Conservation (phyloP, 2,797 vertebrate genomes). For the Anguilla marmorata region DNA sequence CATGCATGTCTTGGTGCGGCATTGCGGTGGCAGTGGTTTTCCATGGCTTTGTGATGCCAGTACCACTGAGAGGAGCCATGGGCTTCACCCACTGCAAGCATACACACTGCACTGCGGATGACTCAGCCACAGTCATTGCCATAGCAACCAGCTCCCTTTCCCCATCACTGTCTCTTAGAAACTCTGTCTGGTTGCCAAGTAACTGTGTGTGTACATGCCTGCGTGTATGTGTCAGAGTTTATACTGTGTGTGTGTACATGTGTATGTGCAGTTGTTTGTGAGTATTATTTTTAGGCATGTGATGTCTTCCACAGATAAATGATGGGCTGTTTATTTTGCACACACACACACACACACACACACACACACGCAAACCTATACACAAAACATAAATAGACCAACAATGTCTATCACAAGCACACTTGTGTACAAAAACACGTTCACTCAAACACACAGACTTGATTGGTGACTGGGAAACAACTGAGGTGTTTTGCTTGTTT, state of each 20-base stretch:
- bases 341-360: not conserved
- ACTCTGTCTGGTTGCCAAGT: slow-evolving; percentile 79
- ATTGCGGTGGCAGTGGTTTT: not conserved
- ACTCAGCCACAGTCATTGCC: slow-evolving; percentile 82
- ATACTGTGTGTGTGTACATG: not conserved
- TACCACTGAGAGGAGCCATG: slow-evolving; percentile 38
- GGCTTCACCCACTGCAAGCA: slow-evolving; percentile 42
- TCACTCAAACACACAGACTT: too few species aligned
- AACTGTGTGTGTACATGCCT: slow-evolving; percentile 58
- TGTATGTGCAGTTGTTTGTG: not conserved
- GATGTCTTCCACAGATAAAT: not conserved
- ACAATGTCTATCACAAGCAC: too few species aligned
- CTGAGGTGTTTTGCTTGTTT: too few species aligned
- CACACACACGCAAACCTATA: not conserved
- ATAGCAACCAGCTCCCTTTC: slow-evolving; percentile 80
- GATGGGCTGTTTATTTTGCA: not conserved
- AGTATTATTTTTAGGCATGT: not conserved
- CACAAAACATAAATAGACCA: not conserved
- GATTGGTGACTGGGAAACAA: too few species aligned
- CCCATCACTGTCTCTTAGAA: slow-evolving; percentile 84
- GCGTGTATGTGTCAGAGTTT: slow-evolving; percentile 24
- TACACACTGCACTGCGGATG: slow-evolving; percentile 74
- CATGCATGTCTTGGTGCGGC: slow-evolving; percentile 5
- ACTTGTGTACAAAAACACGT: not conserved
- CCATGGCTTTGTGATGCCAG: slow-evolving; percentile 26